Evolutionary conservation across 2,888 invertebrate species (phyloP).

Genomic region (Lycophotia porphyrea): DNA sequence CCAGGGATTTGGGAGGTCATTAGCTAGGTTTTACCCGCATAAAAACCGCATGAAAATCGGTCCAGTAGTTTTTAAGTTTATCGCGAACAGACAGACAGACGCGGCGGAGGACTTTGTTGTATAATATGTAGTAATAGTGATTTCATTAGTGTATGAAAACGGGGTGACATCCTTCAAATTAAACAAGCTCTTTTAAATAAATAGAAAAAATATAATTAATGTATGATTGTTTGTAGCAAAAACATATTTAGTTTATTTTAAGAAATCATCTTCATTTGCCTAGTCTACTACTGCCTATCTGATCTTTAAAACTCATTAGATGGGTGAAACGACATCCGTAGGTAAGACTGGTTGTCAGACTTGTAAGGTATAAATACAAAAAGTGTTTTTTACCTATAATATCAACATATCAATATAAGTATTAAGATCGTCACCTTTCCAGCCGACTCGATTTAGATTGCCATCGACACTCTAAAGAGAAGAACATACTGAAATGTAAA

Average conservation of each 20-base stretch:
- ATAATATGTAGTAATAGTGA: too few relatives aligned
- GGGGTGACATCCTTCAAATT: too few relatives aligned
- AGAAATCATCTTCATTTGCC: rapidly evolving
- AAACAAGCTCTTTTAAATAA: background rate
- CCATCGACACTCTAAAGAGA: background rate
- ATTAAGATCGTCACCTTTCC: background rate
- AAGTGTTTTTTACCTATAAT: background rate
- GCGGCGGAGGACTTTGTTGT: too few relatives aligned
- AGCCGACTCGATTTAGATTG: background rate
- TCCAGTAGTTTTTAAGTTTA: too few relatives aligned
- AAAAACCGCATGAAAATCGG: too few relatives aligned
- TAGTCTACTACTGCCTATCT: background rate
- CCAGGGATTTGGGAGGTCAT: too few relatives aligned
- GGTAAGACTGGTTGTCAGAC: background rate
- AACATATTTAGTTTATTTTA: background rate
- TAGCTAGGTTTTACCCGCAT: too few relatives aligned
- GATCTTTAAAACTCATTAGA: background rate
- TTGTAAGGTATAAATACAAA: background rate
- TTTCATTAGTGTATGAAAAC: background rate
- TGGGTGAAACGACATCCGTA: background rate
- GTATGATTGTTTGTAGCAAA: background rate
- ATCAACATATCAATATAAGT: background rate
- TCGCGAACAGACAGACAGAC: too few relatives aligned
- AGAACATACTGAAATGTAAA: background rate
- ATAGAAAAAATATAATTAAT: too few relatives aligned